Conservation (phyloP, 2,797 vertebrate species). For the Poecile montanus region DNA sequence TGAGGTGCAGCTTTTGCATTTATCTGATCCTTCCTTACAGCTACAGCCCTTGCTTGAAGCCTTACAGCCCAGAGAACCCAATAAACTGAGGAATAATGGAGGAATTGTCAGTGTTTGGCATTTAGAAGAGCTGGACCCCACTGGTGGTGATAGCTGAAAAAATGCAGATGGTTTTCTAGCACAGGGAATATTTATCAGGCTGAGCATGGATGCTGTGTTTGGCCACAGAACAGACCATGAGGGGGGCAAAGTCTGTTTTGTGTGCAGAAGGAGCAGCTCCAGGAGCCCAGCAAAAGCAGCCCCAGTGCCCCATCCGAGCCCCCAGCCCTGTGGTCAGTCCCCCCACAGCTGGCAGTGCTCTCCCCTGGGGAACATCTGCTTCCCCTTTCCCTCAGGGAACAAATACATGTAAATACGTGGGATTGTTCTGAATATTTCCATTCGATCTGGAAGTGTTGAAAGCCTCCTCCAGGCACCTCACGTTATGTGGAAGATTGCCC, state of each 20-base stretch:
- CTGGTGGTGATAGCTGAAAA: background rate
- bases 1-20: background rate
- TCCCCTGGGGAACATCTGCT: slow-evolving; percentile 12
- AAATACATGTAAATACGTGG: background rate
- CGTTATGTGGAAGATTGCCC: slow-evolving; percentile 34
- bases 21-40: background rate
- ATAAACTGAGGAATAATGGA: background rate
- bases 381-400: background rate
- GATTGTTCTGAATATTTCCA: slow-evolving; percentile 49
- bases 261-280: background rate
- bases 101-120: background rate
- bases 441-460: slow-evolving; percentile 36
- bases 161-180: background rate
- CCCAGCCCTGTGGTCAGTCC: background rate
- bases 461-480: slow-evolving; percentile 53
- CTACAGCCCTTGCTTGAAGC: background rate
- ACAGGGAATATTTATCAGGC: background rate
- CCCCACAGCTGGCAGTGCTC: background rate
- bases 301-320: accelerated
- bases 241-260: background rate
- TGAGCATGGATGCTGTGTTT: background rate
- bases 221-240: background rate
- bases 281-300: background rate
- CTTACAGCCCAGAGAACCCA: background rate
- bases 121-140: background rate